A percentile compares a stretch with the other conserved stretches of the same genome.
Evolutionary conservation across 2,888 invertebrate species (phyloP).

Genomic region (Hirtodrosophila cameraria): DNA sequence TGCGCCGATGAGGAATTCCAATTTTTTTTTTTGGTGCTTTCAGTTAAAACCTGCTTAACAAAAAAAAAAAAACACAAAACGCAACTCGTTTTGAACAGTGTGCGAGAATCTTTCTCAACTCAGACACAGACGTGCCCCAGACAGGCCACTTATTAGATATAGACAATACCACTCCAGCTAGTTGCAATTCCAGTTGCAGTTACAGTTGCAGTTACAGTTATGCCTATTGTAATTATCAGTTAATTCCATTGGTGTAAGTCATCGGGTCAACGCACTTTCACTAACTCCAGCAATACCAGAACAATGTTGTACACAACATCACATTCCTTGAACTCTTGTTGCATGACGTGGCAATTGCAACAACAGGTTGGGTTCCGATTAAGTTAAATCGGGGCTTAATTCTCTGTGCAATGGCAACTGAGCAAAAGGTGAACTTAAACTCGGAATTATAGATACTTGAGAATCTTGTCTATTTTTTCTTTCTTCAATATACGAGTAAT

Average conservation of each 20-base stretch:
- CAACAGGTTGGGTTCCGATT: neutral
- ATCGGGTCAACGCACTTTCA: slow-evolving; percentile 1
- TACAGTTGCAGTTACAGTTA: slow-evolving; percentile 5
- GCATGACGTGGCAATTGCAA: slow-evolving; percentile 9
- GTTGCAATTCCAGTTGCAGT: slow-evolving; percentile 17
- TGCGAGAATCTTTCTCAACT: slow-evolving; percentile 19
- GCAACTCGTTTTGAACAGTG: slow-evolving; percentile 24
- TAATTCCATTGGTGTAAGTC: neutral
- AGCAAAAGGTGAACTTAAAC: no score
- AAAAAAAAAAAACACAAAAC: slow-evolving; percentile 19
- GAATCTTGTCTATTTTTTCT: no score
- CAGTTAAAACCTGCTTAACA: slow-evolving; percentile 16
- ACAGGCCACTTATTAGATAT: slow-evolving; percentile 34
- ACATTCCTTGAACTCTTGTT: slow-evolving; percentile 2
- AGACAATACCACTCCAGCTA: neutral
- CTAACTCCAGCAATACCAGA: neutral
- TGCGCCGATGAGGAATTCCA: slow-evolving; percentile 53
- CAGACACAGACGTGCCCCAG: slow-evolving; percentile 42
- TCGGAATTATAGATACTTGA: neutral
- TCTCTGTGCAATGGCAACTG: no score
- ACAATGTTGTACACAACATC: slow-evolving; percentile 6
- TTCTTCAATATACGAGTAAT: no score
- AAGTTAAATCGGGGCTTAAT: neutral
- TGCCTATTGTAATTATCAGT: neutral
- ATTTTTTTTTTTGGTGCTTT: slow-evolving; percentile 33